A percentile compares a stretch with the other conserved stretches of the same genome.
Evolutionary conservation across 2,888 invertebrate genomes (phyloP).

Genomic region (Phymatocera aterrima): DNA sequence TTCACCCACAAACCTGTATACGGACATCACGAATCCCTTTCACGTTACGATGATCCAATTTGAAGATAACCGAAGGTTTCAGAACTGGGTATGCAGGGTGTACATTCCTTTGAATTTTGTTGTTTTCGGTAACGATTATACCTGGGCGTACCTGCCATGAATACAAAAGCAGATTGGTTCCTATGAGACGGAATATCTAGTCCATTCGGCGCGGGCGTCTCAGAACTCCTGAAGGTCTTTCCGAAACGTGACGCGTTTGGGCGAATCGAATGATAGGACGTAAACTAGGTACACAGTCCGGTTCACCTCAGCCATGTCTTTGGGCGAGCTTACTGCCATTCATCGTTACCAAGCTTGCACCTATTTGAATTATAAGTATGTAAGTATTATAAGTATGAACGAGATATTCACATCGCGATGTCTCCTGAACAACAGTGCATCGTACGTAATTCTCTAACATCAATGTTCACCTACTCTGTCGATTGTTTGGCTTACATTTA

Average conservation of each 20-base stretch:
- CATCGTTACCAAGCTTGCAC: no score
- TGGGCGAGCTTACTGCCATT: no score
- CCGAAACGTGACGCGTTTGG: neutral
- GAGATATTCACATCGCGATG: no score
- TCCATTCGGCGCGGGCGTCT: no score
- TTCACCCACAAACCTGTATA: no score
- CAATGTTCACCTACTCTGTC: neutral
- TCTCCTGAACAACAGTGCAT: no score
- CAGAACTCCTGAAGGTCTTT: neutral
- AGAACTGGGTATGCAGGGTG: neutral
- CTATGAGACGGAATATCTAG: neutral
- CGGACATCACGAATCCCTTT: neutral
- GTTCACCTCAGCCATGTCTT: no score
- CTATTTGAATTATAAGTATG: no score
- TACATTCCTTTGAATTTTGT: no score
- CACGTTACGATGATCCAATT: neutral
- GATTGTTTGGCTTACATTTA: neutral
- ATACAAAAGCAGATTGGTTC: constrained; percentile 7
- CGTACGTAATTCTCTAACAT: neutral
- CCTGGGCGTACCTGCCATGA: neutral
- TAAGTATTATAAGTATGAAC: no score
- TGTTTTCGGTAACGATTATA: neutral
- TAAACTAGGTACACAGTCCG: no score
- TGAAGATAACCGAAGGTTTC: neutral
- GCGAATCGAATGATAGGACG: neutral